Base-by-base conservation (phyloP, 2,113 vertebrate genomes). In the Motacilla tschutschensis region DNA sequence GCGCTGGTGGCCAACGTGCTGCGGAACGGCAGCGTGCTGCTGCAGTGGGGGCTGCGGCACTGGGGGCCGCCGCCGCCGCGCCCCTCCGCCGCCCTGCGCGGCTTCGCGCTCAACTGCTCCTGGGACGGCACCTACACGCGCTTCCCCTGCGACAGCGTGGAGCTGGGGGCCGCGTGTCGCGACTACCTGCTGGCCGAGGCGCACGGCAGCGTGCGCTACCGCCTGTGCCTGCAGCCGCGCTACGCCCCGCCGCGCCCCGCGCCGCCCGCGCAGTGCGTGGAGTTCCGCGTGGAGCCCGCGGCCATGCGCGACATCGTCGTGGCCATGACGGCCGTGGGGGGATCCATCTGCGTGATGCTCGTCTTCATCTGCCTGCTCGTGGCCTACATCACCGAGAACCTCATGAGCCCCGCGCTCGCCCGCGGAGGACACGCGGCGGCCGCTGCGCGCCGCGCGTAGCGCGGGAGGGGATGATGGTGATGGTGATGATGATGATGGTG, bases 281-380 rank as follows among this genome's bases (percentile, higher is more conserved):
- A 99, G 96, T 99, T 99, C 85, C 97, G 96, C 33, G 95, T 98
- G 62, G 96, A 98, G 50, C 97, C 98, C 4, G 97, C 97, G 25
- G 98, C 98, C 95, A 98, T 99, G 99, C 98, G 98, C 95, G 98
- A 99, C 87, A 98, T 99, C 90, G 99, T 99, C 17, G 98, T 99
- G 57, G 99, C 99, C 95, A 99, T 99, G 99, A 99, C 99, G 72
- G 98, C 98, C 16, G 99, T 99, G 93, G 99, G 99, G 71, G 99
- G 99, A 51, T 98, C 99, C 87, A 99, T 99, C 95, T 99, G 99
- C 86, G 98, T 99, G 95, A 99, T 99, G 99, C 97, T 99, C 84
- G 99, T 99, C 91, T 98, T 99, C 96, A 99, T 99, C 93, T 99
- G 99, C 94, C 95, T 99, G 74, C 96, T 99, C 44, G 99, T 99